Evolutionary conservation across 1,140 invertebrate genomes (phyloP).

Genomic region (Piezodorus guildinii): DNA sequence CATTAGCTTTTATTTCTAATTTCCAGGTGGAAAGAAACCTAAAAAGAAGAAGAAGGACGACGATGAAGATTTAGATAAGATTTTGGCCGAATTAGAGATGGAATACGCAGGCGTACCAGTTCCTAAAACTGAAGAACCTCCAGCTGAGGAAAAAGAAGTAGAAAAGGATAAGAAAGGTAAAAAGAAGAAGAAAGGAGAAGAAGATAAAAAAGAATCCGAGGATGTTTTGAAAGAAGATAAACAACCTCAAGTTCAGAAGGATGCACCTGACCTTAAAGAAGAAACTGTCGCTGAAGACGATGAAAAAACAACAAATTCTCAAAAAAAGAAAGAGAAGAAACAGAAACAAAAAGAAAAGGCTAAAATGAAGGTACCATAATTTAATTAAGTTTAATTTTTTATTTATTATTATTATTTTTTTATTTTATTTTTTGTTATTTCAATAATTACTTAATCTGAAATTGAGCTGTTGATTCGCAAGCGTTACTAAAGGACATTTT

Average conservation of each 20-base stretch:
- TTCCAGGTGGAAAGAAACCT: conserved; percentile 38
- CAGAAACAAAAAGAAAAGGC: conserved; percentile 53
- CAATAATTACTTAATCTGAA: not conserved
- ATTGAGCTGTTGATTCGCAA: too few species aligned
- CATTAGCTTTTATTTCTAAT: too few species aligned
- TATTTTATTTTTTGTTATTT: not conserved
- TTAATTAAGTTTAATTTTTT: too few species aligned
- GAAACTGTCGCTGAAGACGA: conserved; percentile 42
- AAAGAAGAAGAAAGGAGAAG: conserved; percentile 34
- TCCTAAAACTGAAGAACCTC: conserved; percentile 27
- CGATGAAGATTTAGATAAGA: conserved; percentile 74
- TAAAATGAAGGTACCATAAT: not conserved
- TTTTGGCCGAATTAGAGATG: conserved; percentile 64
- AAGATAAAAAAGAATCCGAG: conserved; percentile 29
- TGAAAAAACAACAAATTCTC: conserved; percentile 68
- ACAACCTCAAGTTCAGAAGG: not conserved
- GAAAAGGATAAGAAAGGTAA: conserved; percentile 32
- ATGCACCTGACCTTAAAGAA: conserved; percentile 35
- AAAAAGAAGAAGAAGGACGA: conserved; percentile 65
- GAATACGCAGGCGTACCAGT: conserved; percentile 50
- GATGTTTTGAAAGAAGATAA: not conserved
- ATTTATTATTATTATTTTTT: too few species aligned
- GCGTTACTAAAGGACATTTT: too few species aligned
- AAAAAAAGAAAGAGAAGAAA: conserved; percentile 79
- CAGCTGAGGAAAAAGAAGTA: conserved; percentile 27